Evolutionary conservation across 2,888 invertebrate genomes (phyloP), one percentile per base, ranked within the genome.

Genomic region (Oligia latruncula): DNA sequence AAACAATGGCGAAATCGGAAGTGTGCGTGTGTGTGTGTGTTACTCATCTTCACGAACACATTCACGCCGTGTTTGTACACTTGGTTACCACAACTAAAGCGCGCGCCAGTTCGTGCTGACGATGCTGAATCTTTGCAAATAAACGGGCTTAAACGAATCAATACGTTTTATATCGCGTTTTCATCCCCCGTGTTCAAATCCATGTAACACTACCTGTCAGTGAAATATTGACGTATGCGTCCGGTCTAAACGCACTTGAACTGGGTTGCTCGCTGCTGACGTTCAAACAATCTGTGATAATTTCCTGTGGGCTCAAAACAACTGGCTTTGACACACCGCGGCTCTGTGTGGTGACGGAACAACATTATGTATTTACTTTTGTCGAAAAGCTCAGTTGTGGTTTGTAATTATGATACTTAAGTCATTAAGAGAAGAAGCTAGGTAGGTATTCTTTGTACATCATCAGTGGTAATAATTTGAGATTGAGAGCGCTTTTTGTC

Each of bases 281-380:
- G 85, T 82, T 78, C 71, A 80, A 84, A 89, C 88, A 84, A 87
- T 87, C 83, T 73, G 87, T 76, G 87, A 84, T 88, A 88, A 91
- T 91, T 90, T 90, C 90, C 90, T 88, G 89, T 65, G 78, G 79
- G 82, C 80, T 80, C 74, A 11, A 80, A 81, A 77, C 85, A 74
- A 74, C 80, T 77, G 80, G 70, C 78, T 84, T 83, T 85, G 83
- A 87, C 84, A 85, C 83, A 77, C 71, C 58, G 78, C 60, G 58
- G 55, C 74, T 43, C 40, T 68, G 70, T 80, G 81, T 29, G 71
- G 74, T 84, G 85, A 86, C 86, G 73, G 78, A 66, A 82, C 75
- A 43, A 68, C 73, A 80, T 81, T 83, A 82, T 68, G 73, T 78
- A 82, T 87, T 84, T 82, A 84, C 60, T 80, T 82, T 77, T 17